Base-by-base conservation (phyloP, 2,888 invertebrate species). In the Auanema freiburgensis region DNA sequence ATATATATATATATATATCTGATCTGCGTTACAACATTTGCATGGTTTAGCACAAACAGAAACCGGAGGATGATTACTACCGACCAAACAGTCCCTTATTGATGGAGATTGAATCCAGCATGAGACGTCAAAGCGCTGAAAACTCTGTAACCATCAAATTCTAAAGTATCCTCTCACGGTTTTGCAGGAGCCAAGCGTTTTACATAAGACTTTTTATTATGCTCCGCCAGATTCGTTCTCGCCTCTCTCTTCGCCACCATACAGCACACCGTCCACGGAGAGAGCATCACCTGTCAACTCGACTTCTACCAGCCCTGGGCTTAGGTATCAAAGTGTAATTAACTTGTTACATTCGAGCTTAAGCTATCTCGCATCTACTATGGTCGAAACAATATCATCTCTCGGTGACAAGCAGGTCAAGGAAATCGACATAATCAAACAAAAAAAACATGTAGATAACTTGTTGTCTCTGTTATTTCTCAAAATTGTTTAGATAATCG, bases 401-500 rank as follows among this genome's bases (percentile, higher is more conserved):
- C 33, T 33, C 8, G 33, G 33, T 33, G 33, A 33, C 8, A 33
- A 33, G 33, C 33, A 33, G 33, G 33, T 33, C 59, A 65, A 44
- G 43, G 55, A 56, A 24, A 51, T 59, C 33, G 62, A 57, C 25
- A 52, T 16, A 11, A 46, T 16, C 25, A 61, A 44, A 12, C 66
- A 63, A 33, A 53, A 66, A n/a, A 52, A 54, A 1, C 54, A 21
- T 12, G 57, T 33, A 24, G 53, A 57, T 63, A 21, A 23, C 41
- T 41, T 55, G 16, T 52, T 42, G 16, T 43, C 11, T 11, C n/a
- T 46, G 46, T 46, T n/a, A 16, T 46, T 53, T n/a, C 40, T 41
- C 41, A 42, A 43, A 10, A 16, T 25, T 24, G 49, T 64, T 25
- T 57, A 74, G 72, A 72, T 76, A 2, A 67, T 74, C 16, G 74